Evolutionary conservation across 2,113 vertebrate species (phyloP).

Genomic region (Genyomyrus donnyi): DNA sequence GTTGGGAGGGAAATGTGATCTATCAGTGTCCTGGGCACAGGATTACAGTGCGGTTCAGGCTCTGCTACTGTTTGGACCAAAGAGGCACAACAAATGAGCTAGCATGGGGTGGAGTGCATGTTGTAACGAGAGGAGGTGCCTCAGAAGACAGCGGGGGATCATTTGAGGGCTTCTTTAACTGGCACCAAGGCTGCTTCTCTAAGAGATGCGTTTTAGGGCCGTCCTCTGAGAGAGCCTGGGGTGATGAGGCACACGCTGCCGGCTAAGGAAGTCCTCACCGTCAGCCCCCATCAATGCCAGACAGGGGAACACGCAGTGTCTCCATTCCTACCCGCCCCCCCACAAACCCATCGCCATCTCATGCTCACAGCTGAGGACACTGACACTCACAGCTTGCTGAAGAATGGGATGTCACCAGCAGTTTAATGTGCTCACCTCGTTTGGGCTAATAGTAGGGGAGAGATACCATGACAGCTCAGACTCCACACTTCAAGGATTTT

Average conservation of each 20-base stretch:
- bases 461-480: neutral
- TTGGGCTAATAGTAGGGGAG: neutral
- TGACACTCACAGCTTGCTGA: neutral
- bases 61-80: neutral
- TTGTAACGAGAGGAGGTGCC: neutral
- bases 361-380: constrained; percentile 6
- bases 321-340: neutral
- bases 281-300: neutral
- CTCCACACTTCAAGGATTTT: neutral
- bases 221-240: neutral
- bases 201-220: neutral
- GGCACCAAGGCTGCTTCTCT: neutral
- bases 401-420: neutral
- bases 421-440: neutral
- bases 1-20: neutral
- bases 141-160: neutral
- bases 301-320: neutral
- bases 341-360: constrained; percentile 10
- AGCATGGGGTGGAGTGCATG: neutral
- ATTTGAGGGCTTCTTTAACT: neutral
- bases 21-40: neutral
- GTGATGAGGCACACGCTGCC: neutral
- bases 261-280: neutral
- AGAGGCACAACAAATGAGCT: neutral
- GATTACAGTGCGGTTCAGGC: neutral